These are phyloP conservation scores for Lophius americanus DNA, from an alignment of 2,797 vertebrate species.

Conservation along the genomic window DNA sequence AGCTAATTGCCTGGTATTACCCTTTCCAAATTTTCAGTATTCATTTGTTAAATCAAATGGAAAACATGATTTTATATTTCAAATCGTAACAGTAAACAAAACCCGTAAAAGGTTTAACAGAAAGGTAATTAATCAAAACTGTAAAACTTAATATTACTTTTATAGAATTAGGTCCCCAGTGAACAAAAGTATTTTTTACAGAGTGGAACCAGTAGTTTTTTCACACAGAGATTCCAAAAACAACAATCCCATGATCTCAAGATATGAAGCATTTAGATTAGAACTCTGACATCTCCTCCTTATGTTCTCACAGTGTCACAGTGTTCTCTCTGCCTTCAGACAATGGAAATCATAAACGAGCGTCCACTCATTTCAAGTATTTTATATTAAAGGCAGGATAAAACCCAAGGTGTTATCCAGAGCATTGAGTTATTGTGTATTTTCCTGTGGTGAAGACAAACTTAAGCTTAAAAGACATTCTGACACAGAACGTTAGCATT, in stretches of 20 bases:
- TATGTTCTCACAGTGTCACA: slow-evolving; percentile 53
- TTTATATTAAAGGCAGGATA: slow-evolving; percentile 67
- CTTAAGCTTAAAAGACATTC: slow-evolving; percentile 68
- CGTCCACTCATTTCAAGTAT: slow-evolving; percentile 67
- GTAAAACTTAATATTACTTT: slow-evolving; percentile 13
- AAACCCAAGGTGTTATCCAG: slow-evolving; percentile 68
- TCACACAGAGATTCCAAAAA: slow-evolving; percentile 66
- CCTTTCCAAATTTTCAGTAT: slow-evolving; percentile 36
- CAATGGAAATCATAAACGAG: slow-evolving; percentile 70
- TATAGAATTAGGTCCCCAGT: slow-evolving; percentile 35
- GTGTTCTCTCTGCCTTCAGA: slow-evolving; percentile 69
- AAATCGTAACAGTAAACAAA: slow-evolving; percentile 37
- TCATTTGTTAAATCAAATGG: slow-evolving; percentile 24
- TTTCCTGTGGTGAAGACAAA: slow-evolving; percentile 75
- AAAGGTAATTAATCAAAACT: slow-evolving; percentile 27
- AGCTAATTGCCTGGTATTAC: slow-evolving; percentile 42
- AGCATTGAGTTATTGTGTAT: slow-evolving; percentile 72
- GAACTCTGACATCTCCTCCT: slow-evolving; percentile 53
- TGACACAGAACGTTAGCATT: slow-evolving; percentile 72
- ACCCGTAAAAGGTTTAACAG: not conserved
- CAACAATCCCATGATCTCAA: slow-evolving; percentile 56
- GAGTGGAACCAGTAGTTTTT: slow-evolving; percentile 44
- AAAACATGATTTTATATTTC: slow-evolving; percentile 48
- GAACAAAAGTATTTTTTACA: slow-evolving; percentile 32
- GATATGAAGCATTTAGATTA: slow-evolving; percentile 48